Percentiles rank a stretch among this genome's conserved stretches.
Evolutionary conservation across 2,797 vertebrate species (phyloP).

Genomic region (Hirundo rustica): DNA sequence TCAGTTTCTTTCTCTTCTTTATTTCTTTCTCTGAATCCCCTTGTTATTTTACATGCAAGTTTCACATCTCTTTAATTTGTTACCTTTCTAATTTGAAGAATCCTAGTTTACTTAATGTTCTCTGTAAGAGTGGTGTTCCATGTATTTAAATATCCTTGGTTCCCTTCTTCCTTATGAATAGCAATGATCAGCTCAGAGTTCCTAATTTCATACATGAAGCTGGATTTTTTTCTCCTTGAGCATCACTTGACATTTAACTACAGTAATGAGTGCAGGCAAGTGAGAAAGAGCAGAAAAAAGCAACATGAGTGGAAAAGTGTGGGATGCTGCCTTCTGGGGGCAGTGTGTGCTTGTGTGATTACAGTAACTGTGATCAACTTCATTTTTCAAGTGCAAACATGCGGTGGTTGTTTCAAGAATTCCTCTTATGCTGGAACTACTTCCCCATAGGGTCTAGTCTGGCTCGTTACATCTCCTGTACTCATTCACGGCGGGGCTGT

Average conservation of each 20-base stretch:
- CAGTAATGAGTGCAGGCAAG: neutral
- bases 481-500: neutral
- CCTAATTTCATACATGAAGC: neutral
- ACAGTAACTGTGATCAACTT: neutral
- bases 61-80: neutral
- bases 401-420: neutral
- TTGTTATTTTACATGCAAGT: neutral
- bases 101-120: neutral
- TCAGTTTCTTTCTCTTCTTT: neutral
- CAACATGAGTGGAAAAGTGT: neutral
- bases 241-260: neutral
- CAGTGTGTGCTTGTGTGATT: constrained; percentile 12
- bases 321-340: constrained; percentile 44
- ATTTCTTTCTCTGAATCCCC: neutral
- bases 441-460: neutral
- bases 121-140: accelerated
- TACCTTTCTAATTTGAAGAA: neutral
- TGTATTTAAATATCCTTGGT: neutral
- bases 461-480: neutral
- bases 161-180: neutral
- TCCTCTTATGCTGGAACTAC: neutral
- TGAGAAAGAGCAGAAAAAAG: neutral
- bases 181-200: neutral
- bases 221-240: neutral
- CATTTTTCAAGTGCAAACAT: neutral